Conservation (phyloP, 2,797 vertebrate species). For the Trachops cirrhosus region DNA sequence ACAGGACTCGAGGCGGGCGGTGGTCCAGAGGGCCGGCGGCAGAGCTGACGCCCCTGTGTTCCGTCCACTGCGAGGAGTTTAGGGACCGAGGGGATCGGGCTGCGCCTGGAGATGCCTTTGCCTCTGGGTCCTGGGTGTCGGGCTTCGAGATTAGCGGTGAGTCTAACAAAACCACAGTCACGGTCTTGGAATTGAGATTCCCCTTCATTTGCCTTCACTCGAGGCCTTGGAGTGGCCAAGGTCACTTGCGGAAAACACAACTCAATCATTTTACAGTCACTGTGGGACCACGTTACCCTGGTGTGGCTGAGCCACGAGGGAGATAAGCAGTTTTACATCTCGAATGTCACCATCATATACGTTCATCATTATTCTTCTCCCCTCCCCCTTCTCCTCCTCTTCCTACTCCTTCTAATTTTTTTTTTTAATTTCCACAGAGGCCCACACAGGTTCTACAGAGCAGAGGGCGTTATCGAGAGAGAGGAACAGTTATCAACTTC, state of each 20-base stretch:
- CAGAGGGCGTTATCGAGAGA: not conserved
- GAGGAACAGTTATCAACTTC: not conserved
- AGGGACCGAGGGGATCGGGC: not conserved
- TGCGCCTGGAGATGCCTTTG: not conserved
- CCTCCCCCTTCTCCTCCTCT: too few species aligned
- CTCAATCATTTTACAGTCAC: not conserved
- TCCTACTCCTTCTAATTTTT: too few species aligned
- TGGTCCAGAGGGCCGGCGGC: not conserved
- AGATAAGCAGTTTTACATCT: too few species aligned
- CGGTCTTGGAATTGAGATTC: not conserved
- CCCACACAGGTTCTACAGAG: not conserved
- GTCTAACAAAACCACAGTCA: not conserved
- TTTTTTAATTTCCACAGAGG: not conserved
- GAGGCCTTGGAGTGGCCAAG: not conserved
- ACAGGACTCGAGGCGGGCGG: not conserved
- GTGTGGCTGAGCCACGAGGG: not conserved
- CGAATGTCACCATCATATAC: fast-evolving
- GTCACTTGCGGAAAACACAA: not conserved
- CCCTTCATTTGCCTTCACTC: not conserved
- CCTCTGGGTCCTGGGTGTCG: not conserved
- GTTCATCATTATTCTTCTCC: too few species aligned
- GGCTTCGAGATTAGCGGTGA: not conserved
- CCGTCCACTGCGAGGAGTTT: fast-evolving
- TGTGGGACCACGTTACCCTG: not conserved
- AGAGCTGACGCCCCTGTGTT: not conserved